Base-by-base conservation (phyloP, 92 coral and sea anemone species). In the Heliopora coerulea region DNA sequence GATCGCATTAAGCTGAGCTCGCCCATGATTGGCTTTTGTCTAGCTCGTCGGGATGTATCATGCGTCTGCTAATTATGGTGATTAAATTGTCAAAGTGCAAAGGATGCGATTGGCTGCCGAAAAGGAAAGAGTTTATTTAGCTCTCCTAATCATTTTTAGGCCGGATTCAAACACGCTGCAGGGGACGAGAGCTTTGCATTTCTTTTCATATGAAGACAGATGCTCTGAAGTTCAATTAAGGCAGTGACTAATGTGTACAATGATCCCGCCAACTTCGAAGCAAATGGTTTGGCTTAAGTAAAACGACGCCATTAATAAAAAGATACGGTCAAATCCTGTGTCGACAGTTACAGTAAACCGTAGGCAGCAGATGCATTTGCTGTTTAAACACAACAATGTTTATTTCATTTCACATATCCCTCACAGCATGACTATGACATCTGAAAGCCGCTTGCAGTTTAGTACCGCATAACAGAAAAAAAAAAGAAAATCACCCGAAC, bases 351-450 rank as follows among this genome's bases (percentile, higher is more conserved):
- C 25, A 33, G 48, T 3, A 33, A 70, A 40, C 10, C 1, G 28
- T 4, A n/a, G n/a, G n/a, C n/a, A 70, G 77, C 77, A 30, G 77
- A 52, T 70, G 77, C 63, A 54, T 52, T 70, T 52, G 23, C 56
- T 70, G 62, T 50, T 70, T 54, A 30, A 70, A 70, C 77, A 70
- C 52, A 70, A 20, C 49, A 35, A 21, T 70, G 77, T 70, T 70
- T 70, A 54, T 31, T 54, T 29, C 77, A 19, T 63, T 32, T 50
- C 58, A 54, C 77, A 70, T 70, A 70, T 32, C 77, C 25, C 18
- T 31, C 77, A 70, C 77, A 70, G 77, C 58, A 29, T 70, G 77
- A 70, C 77, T 26, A 33, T 70, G 62, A 70, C 77, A 70, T 15
- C 62, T 32, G 62, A 54, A 70, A 52, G 63, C 62, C 24, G 19